Evolutionary conservation across 2,797 vertebrate species (phyloP), one percentile per base, ranked within the genome.

Genomic region (Lycodopsis pacificus): DNA sequence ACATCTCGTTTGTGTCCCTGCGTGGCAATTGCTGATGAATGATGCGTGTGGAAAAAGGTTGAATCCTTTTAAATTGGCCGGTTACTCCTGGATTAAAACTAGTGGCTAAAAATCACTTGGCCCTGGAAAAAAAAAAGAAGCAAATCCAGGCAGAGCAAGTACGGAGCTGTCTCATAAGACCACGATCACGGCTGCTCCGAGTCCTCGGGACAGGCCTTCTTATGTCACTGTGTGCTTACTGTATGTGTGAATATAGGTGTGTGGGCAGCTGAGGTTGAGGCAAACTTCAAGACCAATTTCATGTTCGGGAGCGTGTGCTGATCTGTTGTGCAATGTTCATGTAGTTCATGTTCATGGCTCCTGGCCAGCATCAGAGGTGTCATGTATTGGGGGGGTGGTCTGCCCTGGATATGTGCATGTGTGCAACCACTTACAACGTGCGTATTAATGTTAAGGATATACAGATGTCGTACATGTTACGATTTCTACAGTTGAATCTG

Each of bases 271-370:
- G 38, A 61, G 76, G 65, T 62, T 79, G 62, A 88, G 80, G 77
- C 76, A 83, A 71, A 87, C 86, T 86, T 91, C 84, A 87, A 88
- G 77, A 87, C 81, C 59, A 70, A 86, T 90, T 87, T 79, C 14
- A 38, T 83, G 65, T 86, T 70, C 76, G 40, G 72, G 40, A 65
- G 12, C 67, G 76, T 79, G 27, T 51, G 57, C 71, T 56, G 57
- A 65, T 77, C 40, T 46, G 64, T 64, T 65, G 83, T 65, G 77
- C 34, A 34, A 1, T 76, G 56, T 74, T 81, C 59, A 67, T 83
- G 70, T 74, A 58, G 72, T n/a, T n/a, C n/a, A n/a, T n/a, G n/a
- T n/a, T n/a, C n/a, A n/a, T n/a, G n/a, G 77, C 80, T 86, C 57
- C 68, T 79, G 83, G 79, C 80, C 25, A 68, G 71, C 51, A 79